Evolutionary conservation across 2,797 vertebrate genomes (phyloP), one percentile per base, ranked within the genome.

Genomic region (Leontopithecus rosalia): DNA sequence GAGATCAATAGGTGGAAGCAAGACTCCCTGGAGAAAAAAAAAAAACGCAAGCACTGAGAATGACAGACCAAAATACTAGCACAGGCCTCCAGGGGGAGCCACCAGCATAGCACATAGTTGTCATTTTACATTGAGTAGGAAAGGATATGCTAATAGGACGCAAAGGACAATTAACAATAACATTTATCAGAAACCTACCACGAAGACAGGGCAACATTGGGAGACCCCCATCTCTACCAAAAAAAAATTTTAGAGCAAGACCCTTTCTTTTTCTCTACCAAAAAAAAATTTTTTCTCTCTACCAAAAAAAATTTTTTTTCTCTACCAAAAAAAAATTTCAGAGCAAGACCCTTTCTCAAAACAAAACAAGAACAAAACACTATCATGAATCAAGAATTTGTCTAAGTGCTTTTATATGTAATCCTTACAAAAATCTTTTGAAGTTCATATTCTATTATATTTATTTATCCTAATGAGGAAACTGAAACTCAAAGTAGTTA

Each of bases 401-500:
- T 24, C 39, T 72, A 83, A 83, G 8, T 43, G 24, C 64, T 88
- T 90, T 80, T n/a, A 64, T 41, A 64, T 94, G 92, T 61, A 89
- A 87, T 76, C 14, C 3, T 88, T 64, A 52, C 1, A 81, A 19
- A 5, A 76, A 39, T 36, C 3, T 94, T 75, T 79, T 72, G 12
- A 93, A 91, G 77, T 87, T 94, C 36, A 57, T 52, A 82, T 48
- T 82, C 55, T n/a, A 52, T 33, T 87, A 57, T 73, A 43, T 10
- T 85, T 76, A 75, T 83, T 94, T 82, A 57, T 81, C 24, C 30
- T 86, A 26, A 30, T 28, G 10, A 96, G 6, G 17, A 83, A 83
- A 95, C 4, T 81, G 24, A 88, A 91, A 88, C 19, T 90, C 70
- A 89, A 91, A 84, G 26, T 33, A 41, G 17, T 90, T 82, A 90